Base-by-base conservation (phyloP, 1,140 invertebrate species). In the Danaus melanippus region DNA sequence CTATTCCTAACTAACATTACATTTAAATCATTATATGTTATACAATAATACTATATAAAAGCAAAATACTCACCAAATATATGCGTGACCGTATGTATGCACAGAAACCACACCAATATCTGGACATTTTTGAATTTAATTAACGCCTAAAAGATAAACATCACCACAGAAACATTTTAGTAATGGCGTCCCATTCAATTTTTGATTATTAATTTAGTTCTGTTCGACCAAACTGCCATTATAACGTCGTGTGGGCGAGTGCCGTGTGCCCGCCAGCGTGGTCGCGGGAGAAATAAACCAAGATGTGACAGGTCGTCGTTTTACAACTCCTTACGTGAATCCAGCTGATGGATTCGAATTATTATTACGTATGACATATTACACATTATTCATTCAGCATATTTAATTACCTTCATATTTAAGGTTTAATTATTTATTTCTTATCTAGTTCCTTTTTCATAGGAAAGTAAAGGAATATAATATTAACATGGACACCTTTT, bases 291-390 rank as follows among this genome's bases (percentile, higher is more conserved):
- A 53, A 69, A 61, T 59, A 59, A 54, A 64, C 65, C 59, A 68
- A 71, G 70, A 73, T 76, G 71, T 71, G 67, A 70, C 71, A 70
- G 75, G 75, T 77, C 75, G 75, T 71, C 67, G 71, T 64, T 67
- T 67, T 55, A 54, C 49, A 52, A 44, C 57, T 63, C 54, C 50
- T 49, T 51, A 39, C 53, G 50, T 53, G 53, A 62, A 49, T 55
- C 57, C 66, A 61, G 58, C 56, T 65, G 45, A 62, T 67, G 42
- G 52, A 49, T 56, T 32, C 21, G 21, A 32, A 32, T 32, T 32
- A 32, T 32, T 32, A 32, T 32, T 4, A 32, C 21, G 21, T 32
- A 32, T 32, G 4, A 32, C 21, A 32, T 32, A 32, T 7, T 32
- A 7, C 6, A 32, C 6, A 4, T 5, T 3, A 32, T 7, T 32